These are phyloP conservation scores for Eurystomus gularis DNA, from an alignment of 2,113 vertebrate species.

Conservation along the genomic window DNA sequence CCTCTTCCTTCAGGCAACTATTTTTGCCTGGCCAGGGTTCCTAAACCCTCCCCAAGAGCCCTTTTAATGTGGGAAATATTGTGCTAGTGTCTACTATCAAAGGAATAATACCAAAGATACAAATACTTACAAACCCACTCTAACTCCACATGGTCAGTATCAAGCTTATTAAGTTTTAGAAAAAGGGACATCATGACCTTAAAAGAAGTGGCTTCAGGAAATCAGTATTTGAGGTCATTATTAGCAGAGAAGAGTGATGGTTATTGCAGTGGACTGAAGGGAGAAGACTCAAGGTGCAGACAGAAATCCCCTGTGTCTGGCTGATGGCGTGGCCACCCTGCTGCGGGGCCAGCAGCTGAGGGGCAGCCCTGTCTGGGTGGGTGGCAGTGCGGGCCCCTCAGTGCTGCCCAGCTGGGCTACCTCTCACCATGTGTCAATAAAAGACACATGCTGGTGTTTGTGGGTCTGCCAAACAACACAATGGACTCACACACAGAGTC, in stretches of 20 bases:
- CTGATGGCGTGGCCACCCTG: neutral
- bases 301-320: neutral
- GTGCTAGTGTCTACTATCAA: slow-evolving; percentile 21
- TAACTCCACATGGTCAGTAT: slow-evolving; percentile 11
- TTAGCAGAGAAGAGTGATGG: neutral
- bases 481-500: neutral
- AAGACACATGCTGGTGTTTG: neutral
- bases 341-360: accelerated
- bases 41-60: slow-evolving; percentile 20
- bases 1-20: slow-evolving; percentile 55
- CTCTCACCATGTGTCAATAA: neutral
- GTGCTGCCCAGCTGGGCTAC: neutral
- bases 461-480: neutral
- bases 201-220: slow-evolving; percentile 2
- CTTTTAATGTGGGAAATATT: slow-evolving; percentile 41
- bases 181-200: neutral
- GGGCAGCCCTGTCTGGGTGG: neutral
- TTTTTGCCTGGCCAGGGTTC: slow-evolving; percentile 31
- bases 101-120: slow-evolving; percentile 29
- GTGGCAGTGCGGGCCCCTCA: neutral
- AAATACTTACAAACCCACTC: slow-evolving; percentile 42
- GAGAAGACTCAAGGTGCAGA: neutral
- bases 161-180: slow-evolving; percentile 24
- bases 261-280: accelerated
- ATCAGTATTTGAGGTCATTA: neutral